Evolutionary conservation across 2,113 vertebrate genomes (phyloP).

Genomic region (Leucopsar rothschildi): DNA sequence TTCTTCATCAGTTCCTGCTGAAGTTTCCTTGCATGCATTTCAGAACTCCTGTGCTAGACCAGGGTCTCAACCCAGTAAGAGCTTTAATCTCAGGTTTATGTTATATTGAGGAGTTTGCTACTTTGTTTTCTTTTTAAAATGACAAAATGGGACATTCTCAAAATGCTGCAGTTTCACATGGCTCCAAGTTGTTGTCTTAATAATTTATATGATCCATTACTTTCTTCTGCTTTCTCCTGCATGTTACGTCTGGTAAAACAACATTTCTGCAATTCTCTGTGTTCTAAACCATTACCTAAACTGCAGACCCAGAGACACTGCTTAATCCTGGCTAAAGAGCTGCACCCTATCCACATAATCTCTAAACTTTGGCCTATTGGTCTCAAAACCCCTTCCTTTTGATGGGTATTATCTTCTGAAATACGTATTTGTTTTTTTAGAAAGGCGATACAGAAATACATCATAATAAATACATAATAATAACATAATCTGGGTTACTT

Average conservation of each 20-base stretch:
- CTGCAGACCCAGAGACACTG: background rate
- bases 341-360: background rate
- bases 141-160: background rate
- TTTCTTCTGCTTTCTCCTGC: background rate
- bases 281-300: background rate
- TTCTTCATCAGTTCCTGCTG: slow-evolving; percentile 22
- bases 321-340: background rate
- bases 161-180: background rate
- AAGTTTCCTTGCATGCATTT: background rate
- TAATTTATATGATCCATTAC: background rate
- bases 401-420: background rate
- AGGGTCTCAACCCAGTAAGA: background rate
- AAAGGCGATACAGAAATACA: background rate
- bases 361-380: background rate
- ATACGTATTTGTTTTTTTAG: background rate
- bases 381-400: background rate
- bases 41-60: background rate
- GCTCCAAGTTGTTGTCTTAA: background rate
- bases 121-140: background rate
- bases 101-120: background rate
- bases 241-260: background rate
- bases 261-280: background rate
- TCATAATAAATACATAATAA: background rate
- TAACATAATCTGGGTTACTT: background rate
- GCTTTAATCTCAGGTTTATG: background rate